phyloP scores from a whole-genome alignment of 2,797 vertebrate species.

The Aphelocoma californica region DNA sequence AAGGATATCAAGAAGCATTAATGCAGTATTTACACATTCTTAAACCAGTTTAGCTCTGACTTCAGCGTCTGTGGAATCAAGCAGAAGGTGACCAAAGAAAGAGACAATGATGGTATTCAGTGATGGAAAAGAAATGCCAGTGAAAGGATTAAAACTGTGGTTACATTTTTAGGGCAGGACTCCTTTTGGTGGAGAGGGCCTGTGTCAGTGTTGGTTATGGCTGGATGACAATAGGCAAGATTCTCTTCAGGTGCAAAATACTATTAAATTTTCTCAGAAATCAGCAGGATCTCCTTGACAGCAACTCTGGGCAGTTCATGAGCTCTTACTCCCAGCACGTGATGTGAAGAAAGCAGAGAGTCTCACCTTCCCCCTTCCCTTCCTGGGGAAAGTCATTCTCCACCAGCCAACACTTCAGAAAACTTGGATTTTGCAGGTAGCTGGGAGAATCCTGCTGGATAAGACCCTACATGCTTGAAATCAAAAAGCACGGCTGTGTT shows the following conservation, averaged over 20 bases:
- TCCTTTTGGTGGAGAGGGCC: background rate
- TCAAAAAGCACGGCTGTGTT: background rate
- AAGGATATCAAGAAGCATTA: background rate
- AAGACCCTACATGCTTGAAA: background rate
- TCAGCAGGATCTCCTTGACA: background rate
- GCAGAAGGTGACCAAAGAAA: background rate
- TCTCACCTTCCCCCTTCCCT: background rate
- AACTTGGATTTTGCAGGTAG: background rate
- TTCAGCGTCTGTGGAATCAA: background rate
- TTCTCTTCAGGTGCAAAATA: background rate
- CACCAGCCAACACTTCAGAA: background rate
- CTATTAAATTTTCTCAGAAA: background rate
- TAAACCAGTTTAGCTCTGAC: background rate
- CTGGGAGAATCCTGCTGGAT: background rate
- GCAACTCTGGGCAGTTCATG: background rate
- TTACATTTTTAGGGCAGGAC: background rate
- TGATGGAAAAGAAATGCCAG: background rate
- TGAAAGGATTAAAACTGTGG: background rate
- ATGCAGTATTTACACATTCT: background rate
- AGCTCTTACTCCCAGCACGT: background rate
- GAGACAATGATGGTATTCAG: background rate
- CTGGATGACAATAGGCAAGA: background rate
- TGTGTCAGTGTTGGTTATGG: background rate
- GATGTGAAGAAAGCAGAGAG: background rate
- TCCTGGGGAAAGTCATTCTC: background rate